Base-by-base conservation (phyloP, 1,140 invertebrate genomes). In the Dendrolimus kikuchii region DNA sequence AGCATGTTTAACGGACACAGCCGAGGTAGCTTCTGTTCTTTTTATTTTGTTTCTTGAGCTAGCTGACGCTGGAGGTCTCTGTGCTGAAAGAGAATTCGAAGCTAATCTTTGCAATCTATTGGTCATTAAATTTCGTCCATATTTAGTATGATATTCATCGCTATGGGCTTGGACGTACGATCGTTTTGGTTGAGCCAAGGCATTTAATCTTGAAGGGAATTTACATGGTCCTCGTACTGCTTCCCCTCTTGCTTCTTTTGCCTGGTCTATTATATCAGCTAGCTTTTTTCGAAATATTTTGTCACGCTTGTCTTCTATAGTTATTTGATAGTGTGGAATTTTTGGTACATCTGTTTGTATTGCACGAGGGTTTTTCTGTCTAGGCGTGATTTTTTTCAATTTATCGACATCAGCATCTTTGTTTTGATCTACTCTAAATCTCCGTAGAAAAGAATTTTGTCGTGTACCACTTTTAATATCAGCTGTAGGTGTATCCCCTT, bases 201-300 rank as follows among this genome's bases (percentile, higher is more conserved):
- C 62, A 48, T 82, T 68, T 8, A 86, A 57, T 43, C 83, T 74
- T 7, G 76, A 65, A 47, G 52, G 64, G 42, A 59, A 59, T 60
- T 73, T 81, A 5, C 74, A 59, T 40, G 81, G 81, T 6, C 83
- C 81, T 45, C 74, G 63, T 6, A 86, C 74, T 5, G 81, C 81
- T 63, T 86, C 81, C 5, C 81, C 81, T 44, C 74, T 69, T 4
- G 79, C 66, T 66, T 86, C 83, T 61, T 81, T 83, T 2, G 64
- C 74, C 55, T 84, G 81, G 42, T 84, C 81, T 46, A 81, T 68
- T 46, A 82, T 66, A 50, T 83, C 81, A 38, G 51, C 44, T 42
- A 80, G 55, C 57, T 75, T 77, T 46, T 70, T 76, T 59, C 57
- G 71, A 10, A 55, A 52, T 5, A 46, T 37, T 47, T 55, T 75